Evolutionary conservation across 2,888 invertebrate genomes (phyloP), one percentile per base, ranked within the genome.

Genomic region (Nowickia ferox): DNA sequence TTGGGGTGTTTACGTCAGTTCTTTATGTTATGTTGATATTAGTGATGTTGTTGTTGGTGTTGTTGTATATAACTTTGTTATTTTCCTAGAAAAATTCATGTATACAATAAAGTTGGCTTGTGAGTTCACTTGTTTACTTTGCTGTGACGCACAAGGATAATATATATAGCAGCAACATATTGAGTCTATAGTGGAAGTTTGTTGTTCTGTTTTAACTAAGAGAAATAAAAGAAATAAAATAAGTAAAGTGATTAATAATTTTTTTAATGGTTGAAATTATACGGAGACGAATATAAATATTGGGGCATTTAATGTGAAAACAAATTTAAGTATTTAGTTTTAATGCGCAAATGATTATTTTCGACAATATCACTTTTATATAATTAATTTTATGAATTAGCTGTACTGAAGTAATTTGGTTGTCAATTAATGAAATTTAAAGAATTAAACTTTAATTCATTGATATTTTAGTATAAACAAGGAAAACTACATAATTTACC

Each of bases 161-260:
- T 30, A 30, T 30, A 30, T 30, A 63, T 44, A 72, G 71, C 72
- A 57, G 77, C 83, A 77, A 51, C 72, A 57, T 72, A 4, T 77
- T 72, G 57, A 83, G 77, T 83, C 77, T 83, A 72, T 10, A 59
- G n/a, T 77, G 83, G 83, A 83, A 83, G 83, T 69, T 75, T 71
- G 30, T 61, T 78, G 38, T 78, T 65, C 17, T 22, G 44, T 46
- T 69, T 15, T 2, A 79, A 46, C 80, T 85, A 55, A n/a, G n/a
- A n/a, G n/a, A 59, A 79, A 81, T 11, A 15, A 77, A 65, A 77
- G 10, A 55, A 38, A 78, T 69, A 42, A 40, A 69, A 61, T 30
- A 30, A 30, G 6, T 30, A 30, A 69, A 68, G 13, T 59, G n/a
- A 48, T 59, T 72, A 59, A 48, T 17, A 46, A 38, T 19, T 48